phyloP scores from a whole-genome alignment of 1,140 invertebrate genomes.

The Steinernema feltiae region DNA sequence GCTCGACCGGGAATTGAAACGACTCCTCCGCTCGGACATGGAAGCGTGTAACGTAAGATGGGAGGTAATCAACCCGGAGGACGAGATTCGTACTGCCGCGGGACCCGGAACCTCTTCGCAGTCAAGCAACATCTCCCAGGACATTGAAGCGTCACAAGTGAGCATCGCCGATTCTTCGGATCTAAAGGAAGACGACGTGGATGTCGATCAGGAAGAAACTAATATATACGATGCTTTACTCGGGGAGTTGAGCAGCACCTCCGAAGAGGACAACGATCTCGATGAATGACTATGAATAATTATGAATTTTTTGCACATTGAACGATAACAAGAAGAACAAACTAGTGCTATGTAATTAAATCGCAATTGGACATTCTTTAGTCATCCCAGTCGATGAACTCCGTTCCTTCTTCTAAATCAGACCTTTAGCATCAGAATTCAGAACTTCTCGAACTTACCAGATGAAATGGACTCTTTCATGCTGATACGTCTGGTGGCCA shows the following conservation, averaged over 20 bases:
- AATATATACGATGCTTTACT: neutral
- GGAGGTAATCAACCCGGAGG: slow-evolving; percentile 48
- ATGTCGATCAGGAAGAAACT: neutral
- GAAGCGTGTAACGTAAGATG: slow-evolving; percentile 46
- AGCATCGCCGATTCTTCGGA: neutral
- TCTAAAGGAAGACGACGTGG: neutral
- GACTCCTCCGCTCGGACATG: slow-evolving; percentile 50
- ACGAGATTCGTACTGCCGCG: slow-evolving; percentile 22
- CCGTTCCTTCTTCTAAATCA: too few relatives aligned
- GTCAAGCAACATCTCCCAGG: neutral
- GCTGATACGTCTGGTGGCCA: too few relatives aligned
- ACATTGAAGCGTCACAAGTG: neutral
- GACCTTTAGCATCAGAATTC: too few relatives aligned
- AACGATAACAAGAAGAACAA: too few relatives aligned
- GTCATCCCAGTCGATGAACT: too few relatives aligned
- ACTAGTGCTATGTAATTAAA: too few relatives aligned
- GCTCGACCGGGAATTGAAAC: slow-evolving; percentile 51
- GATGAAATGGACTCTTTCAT: too few relatives aligned
- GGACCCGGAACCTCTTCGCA: neutral
- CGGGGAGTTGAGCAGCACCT: neutral
- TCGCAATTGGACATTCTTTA: too few relatives aligned
- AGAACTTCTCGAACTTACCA: too few relatives aligned
- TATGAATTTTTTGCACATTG: too few relatives aligned
- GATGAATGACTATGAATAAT: too few relatives aligned
- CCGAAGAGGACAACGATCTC: neutral